Conservation (phyloP, 2,797 vertebrate species). For the Gambelia wislizenii region DNA sequence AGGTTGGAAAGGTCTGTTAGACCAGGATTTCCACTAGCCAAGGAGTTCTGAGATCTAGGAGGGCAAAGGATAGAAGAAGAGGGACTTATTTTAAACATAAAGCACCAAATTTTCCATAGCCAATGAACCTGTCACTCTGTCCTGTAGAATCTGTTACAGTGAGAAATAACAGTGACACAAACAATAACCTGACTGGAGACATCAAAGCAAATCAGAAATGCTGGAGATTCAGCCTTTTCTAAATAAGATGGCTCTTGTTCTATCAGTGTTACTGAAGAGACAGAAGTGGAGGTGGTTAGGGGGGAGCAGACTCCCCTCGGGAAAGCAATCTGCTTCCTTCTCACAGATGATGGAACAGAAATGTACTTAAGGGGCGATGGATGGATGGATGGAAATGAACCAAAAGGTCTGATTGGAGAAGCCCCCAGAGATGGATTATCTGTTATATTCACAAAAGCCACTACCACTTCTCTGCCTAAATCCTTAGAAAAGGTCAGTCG, state of each 20-base stretch:
- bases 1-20: background rate
- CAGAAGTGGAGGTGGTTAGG: background rate
- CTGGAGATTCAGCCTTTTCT: background rate
- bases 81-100: background rate
- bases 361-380: slow-evolving; percentile 18
- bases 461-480: background rate
- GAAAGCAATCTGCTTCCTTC: slow-evolving; percentile 7
- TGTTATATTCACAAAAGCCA: slow-evolving; percentile 9
- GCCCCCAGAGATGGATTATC: slow-evolving; percentile 12
- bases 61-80: background rate
- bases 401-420: slow-evolving; percentile 6
- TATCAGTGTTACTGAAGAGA: slow-evolving; percentile 3
- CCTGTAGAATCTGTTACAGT: background rate
- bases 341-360: background rate
- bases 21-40: background rate
- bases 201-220: background rate
- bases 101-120: background rate
- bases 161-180: background rate
- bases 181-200: background rate
- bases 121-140: background rate
- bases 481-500: slow-evolving; percentile 18
- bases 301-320: background rate
- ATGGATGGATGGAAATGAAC: slow-evolving; percentile 39
- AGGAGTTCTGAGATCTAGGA: background rate
- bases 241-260: slow-evolving; percentile 14